phyloP scores from a whole-genome alignment of 2,888 invertebrate genomes.

The Electrophaes corylata region DNA sequence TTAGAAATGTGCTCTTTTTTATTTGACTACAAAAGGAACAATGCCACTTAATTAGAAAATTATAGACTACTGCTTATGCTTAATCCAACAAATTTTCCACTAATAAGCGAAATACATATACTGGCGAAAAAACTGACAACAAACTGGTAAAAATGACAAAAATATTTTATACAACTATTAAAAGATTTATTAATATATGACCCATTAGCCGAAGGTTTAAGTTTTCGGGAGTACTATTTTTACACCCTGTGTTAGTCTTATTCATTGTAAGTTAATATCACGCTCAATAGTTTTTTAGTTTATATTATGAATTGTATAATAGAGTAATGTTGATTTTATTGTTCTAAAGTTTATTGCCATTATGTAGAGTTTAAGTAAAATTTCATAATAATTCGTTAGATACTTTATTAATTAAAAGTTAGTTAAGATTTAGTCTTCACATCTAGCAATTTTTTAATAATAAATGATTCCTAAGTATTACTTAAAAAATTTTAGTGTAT shows the following conservation, averaged over 20 bases:
- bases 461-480: background rate
- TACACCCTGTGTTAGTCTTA: background rate
- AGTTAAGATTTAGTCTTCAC: background rate
- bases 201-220: background rate
- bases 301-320: constrained; percentile 1
- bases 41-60: no score
- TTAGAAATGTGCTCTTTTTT: no score
- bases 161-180: no score
- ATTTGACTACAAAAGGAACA: no score
- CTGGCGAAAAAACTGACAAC: no score
- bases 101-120: no score
- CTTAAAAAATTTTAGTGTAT: background rate
- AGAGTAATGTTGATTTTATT: constrained; percentile 12
- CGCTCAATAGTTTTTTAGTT: constrained; percentile 10
- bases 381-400: constrained; percentile 12
- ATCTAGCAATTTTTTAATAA: background rate
- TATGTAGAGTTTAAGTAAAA: constrained; percentile 4
- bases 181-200: no score
- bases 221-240: background rate
- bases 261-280: background rate
- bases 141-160: no score
- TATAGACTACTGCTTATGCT: no score
- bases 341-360: constrained; percentile 5
- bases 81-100: no score
- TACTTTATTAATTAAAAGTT: background rate